Percentiles rank a stretch among this genome's conserved stretches.
These are phyloP conservation scores for Perdita meconis DNA, from an alignment of 2,888 invertebrate genomes.

Conservation along the genomic window DNA sequence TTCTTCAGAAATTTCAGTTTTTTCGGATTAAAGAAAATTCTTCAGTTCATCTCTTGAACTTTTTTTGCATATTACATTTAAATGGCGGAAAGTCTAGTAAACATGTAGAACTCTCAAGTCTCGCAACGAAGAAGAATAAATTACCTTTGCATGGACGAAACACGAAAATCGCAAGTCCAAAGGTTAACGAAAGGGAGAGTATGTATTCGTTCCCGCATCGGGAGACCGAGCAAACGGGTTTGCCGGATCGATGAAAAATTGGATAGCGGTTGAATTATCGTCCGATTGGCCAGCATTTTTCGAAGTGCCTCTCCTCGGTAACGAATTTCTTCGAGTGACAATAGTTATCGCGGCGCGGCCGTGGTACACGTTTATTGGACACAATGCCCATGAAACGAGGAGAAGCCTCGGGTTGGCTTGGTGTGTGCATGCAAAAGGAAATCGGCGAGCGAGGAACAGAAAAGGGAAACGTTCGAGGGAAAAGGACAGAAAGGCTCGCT, in stretches of 20 bases:
- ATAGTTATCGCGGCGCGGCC: constrained; percentile 15
- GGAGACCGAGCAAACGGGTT: background rate
- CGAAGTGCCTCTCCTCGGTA: background rate
- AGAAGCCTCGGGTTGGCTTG: background rate
- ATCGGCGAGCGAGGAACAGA: constrained; percentile 2
- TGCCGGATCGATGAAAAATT: constrained; percentile 4
- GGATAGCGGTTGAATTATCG: constrained; percentile 21
- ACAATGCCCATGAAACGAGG: constrained; percentile 7
- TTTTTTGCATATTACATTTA: no score
- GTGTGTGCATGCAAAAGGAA: constrained; percentile 20
- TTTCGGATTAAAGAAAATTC: no score
- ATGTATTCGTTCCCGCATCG: background rate
- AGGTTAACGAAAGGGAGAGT: background rate
- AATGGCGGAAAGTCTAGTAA: no score
- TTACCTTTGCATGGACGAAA: no score
- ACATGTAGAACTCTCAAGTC: no score
- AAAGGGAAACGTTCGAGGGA: constrained; percentile 12
- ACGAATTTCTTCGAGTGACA: constrained; percentile 1
- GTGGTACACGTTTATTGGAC: background rate
- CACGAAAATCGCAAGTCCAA: no score
- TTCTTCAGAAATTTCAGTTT: no score
- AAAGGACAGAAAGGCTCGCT: constrained; percentile 14
- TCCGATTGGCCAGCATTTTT: constrained; percentile 4
- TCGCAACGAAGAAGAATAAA: no score
- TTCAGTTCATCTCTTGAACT: no score